phyloP scores from a whole-genome alignment of 37 sponge, comb jelly and placozoan species.

The Hexactinellida sp. region DNA sequence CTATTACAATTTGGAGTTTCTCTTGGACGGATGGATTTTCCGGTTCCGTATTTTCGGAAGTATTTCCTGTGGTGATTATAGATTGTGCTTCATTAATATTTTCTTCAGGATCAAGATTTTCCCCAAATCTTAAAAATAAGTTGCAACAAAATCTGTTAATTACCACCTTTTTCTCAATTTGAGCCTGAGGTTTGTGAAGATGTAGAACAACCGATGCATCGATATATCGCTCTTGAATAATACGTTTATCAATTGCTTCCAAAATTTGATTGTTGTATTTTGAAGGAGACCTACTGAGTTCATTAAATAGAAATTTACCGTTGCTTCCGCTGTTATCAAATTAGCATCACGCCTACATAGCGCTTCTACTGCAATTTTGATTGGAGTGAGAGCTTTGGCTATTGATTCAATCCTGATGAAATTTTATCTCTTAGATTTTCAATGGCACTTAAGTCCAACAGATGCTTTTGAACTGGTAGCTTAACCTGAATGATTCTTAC shows the following conservation, averaged over 20 bases:
- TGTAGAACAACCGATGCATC: background rate
- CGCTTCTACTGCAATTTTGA: background rate
- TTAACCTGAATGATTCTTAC: background rate
- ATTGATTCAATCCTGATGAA: background rate
- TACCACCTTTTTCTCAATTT: background rate
- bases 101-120: conserved; percentile 9
- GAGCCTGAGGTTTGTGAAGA: background rate
- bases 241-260: background rate
- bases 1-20: conserved; percentile 12
- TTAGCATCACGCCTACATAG: background rate
- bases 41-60: background rate
- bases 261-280: background rate
- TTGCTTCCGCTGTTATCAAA: background rate
- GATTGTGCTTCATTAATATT: conserved; percentile 14
- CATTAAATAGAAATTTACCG: background rate
- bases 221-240: background rate
- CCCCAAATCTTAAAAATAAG: background rate
- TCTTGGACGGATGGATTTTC: conserved; percentile 12
- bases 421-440: background rate
- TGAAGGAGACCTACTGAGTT: conserved; percentile 6
- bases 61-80: background rate
- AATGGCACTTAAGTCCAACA: background rate
- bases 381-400: background rate
- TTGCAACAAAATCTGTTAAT: background rate
- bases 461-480: background rate